Conservation (phyloP, 2,888 invertebrate genomes). For the Panzeria rudis region DNA sequence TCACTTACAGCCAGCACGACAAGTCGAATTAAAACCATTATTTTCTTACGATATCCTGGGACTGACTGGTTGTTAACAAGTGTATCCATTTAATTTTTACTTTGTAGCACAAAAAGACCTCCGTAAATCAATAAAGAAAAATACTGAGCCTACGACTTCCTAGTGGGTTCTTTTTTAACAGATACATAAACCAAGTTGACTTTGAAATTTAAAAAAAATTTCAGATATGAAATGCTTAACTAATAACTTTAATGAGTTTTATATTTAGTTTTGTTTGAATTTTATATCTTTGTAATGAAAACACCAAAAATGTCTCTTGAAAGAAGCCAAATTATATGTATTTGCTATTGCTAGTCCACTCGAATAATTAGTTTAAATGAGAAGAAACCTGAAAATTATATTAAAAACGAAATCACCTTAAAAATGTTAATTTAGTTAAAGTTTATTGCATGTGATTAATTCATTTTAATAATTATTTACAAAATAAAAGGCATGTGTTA, state of each 20-base stretch:
- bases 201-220: not conserved
- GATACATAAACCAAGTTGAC: conserved; percentile 5
- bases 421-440: conserved; percentile 44
- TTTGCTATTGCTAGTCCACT: conserved; percentile 8
- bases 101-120: too few species aligned
- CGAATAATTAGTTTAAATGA: conserved; percentile 19
- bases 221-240: not conserved
- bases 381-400: conserved; percentile 11
- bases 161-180: too few species aligned
- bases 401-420: not conserved
- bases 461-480: conserved; percentile 37
- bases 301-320: conserved; percentile 39
- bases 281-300: conserved; percentile 12
- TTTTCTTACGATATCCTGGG: too few species aligned
- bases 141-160: too few species aligned
- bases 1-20: too few species aligned
- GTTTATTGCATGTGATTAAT: conserved; percentile 60
- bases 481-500: conserved; percentile 59
- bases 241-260: not conserved
- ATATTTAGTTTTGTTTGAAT: not conserved
- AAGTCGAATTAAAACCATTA: too few species aligned
- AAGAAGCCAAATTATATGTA: not conserved
- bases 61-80: too few species aligned
- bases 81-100: too few species aligned
- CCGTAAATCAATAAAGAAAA: too few species aligned